phyloP scores from a whole-genome alignment of 2,113 vertebrate species.

The Triplophysa siluroides region DNA sequence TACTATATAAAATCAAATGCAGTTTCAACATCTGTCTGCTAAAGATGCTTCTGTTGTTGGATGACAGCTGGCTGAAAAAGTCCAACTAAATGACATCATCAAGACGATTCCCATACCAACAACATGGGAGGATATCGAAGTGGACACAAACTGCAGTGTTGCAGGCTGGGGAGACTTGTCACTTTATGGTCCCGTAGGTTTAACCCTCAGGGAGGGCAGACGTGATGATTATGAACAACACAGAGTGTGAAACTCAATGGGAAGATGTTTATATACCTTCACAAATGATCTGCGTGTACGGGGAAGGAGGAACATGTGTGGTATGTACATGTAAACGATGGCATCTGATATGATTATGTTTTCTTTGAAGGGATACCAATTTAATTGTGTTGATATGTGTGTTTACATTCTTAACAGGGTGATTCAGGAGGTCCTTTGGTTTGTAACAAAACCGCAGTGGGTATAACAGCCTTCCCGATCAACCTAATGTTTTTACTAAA shows the following conservation, averaged over 20 bases:
- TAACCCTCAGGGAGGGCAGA: not conserved
- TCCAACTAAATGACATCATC: not conserved
- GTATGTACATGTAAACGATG: not conserved
- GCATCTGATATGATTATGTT: too few species aligned
- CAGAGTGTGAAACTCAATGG: not conserved
- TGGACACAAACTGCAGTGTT: not conserved
- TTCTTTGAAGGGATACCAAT: too few species aligned
- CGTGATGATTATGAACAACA: not conserved
- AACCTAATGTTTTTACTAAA: constrained; percentile 38
- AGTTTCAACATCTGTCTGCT: not conserved
- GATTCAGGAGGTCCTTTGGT: constrained; percentile 53
- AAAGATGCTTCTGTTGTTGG: not conserved
- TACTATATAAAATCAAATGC: not conserved
- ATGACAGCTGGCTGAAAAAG: not conserved
- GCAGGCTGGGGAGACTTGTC: not conserved
- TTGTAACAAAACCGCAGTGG: constrained; percentile 35
- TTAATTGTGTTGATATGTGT: not conserved
- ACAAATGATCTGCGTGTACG: not conserved
- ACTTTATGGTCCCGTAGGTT: not conserved
- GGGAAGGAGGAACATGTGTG: not conserved
- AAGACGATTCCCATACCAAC: not conserved
- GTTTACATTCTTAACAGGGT: constrained; percentile 33
- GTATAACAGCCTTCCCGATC: constrained; percentile 31
- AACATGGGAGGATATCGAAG: not conserved
- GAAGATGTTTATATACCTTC: not conserved